Conservation (phyloP, 1,140 invertebrate species). For the Battus philenor region DNA sequence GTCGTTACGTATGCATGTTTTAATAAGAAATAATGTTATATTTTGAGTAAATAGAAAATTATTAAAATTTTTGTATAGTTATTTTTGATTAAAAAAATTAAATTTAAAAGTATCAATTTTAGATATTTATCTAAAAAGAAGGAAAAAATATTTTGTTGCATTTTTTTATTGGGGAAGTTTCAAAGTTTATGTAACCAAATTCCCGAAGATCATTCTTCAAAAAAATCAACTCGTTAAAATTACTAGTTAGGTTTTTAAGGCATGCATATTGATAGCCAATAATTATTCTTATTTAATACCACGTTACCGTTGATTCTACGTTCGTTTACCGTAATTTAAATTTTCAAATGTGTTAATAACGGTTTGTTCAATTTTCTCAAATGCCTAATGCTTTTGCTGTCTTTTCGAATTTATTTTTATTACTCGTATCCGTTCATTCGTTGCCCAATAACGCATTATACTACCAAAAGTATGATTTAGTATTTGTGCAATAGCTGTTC, state of each 20-base stretch:
- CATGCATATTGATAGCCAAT: slow-evolving; percentile 6
- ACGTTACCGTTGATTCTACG: slow-evolving; percentile 14
- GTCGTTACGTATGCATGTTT: too few relatives aligned
- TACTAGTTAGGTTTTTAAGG: background rate
- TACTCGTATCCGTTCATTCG: slow-evolving; percentile 10
- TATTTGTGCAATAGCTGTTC: slow-evolving; percentile 9
- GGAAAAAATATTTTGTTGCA: too few relatives aligned
- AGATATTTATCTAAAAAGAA: too few relatives aligned
- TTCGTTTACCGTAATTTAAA: slow-evolving; percentile 17
- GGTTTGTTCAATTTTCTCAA: slow-evolving; percentile 13
- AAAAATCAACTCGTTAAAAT: too few relatives aligned
- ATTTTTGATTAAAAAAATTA: too few relatives aligned
- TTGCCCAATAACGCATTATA: slow-evolving; percentile 9
- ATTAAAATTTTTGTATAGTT: too few relatives aligned
- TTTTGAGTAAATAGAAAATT: too few relatives aligned
- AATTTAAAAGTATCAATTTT: too few relatives aligned
- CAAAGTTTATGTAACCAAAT: too few relatives aligned
- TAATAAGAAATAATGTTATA: too few relatives aligned
- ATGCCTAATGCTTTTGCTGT: slow-evolving; percentile 9
- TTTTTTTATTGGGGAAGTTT: too few relatives aligned
- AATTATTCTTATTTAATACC: slow-evolving; percentile 16
- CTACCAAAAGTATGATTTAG: slow-evolving; percentile 12
- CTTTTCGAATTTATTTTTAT: slow-evolving; percentile 16
- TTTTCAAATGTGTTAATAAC: slow-evolving; percentile 16
- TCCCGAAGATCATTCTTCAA: too few relatives aligned